Percentiles rank a stretch among this genome's conserved stretches.
Conservation (phyloP, 2,797 vertebrate species). For the Xyrichtys novacula region DNA sequence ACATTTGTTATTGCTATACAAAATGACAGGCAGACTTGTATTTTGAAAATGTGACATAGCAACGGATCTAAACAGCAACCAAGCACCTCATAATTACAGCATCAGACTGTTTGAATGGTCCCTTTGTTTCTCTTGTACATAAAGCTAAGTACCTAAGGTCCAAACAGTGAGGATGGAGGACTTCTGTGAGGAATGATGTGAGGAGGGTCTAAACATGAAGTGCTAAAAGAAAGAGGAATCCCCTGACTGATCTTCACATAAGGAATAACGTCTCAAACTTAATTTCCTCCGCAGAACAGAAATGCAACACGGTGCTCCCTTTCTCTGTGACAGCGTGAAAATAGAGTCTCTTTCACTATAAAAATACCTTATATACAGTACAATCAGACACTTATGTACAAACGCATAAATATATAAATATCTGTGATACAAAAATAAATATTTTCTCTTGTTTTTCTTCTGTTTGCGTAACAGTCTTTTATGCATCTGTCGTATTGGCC, state of each 20-base stretch:
- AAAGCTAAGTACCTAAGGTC: constrained; percentile 63
- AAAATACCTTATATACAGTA: constrained; percentile 87
- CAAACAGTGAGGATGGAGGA: constrained; percentile 42
- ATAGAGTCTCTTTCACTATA: constrained; percentile 81
- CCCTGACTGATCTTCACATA: constrained; percentile 36
- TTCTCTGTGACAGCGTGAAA: constrained; percentile 63
- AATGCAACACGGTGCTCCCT: constrained; percentile 48
- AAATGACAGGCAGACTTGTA: constrained; percentile 59
- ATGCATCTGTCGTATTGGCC: constrained; percentile 72
- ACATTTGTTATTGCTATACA: constrained; percentile 82
- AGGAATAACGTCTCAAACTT: constrained; percentile 41
- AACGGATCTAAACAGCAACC: constrained; percentile 36
- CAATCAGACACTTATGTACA: constrained; percentile 94
- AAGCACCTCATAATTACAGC: constrained; percentile 62
- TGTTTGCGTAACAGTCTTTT: constrained; percentile 67
- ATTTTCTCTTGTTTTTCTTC: constrained; percentile 83
- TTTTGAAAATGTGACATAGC: constrained; percentile 45
- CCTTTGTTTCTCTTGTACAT: constrained; percentile 59
- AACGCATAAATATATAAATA: constrained; percentile 99
- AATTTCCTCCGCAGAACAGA: constrained; percentile 45
- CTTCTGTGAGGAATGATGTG: constrained; percentile 48
- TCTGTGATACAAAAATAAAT: constrained; percentile 99
- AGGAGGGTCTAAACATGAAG: constrained; percentile 55
- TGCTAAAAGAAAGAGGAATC: constrained; percentile 62
- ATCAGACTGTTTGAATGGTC: constrained; percentile 52